Evolutionary conservation across 2,113 vertebrate species (phyloP).

Genomic region (Notarius lentiginosus): DNA sequence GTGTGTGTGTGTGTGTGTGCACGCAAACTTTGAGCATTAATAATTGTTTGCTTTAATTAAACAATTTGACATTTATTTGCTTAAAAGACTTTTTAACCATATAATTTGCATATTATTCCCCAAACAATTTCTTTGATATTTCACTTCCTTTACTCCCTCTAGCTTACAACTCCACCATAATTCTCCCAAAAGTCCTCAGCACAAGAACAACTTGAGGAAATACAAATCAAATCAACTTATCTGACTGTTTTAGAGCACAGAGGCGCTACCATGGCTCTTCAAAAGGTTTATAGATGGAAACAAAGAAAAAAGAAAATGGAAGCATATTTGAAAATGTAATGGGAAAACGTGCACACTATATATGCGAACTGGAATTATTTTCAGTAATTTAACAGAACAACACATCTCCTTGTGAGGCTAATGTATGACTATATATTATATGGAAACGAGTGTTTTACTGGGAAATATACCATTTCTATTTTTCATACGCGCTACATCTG

Average conservation of each 20-base stretch:
- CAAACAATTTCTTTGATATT: slow-evolving; percentile 62
- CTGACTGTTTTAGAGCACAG: not conserved
- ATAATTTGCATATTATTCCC: slow-evolving; percentile 55
- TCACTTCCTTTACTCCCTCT: slow-evolving; percentile 54
- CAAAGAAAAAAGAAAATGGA: slow-evolving; percentile 12
- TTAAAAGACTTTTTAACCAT: slow-evolving; percentile 55
- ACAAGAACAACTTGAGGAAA: slow-evolving; percentile 24
- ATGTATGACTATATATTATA: too few relatives aligned
- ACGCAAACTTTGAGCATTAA: not conserved
- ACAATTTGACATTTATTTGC: slow-evolving; percentile 57
- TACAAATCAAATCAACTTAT: slow-evolving; percentile 20
- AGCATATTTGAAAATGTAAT: slow-evolving; percentile 4
- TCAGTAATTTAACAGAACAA: slow-evolving; percentile 19
- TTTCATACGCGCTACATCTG: too few relatives aligned
- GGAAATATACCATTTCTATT: too few relatives aligned
- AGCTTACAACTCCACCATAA: slow-evolving; percentile 55
- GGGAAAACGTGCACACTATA: not conserved
- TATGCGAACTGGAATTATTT: slow-evolving; percentile 11
- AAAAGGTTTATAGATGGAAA: slow-evolving; percentile 24
- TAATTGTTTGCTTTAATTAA: slow-evolving; percentile 61
- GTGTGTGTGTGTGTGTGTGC: not conserved
- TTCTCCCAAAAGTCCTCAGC: slow-evolving; percentile 37
- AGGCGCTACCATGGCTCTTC: not conserved
- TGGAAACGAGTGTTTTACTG: too few relatives aligned
- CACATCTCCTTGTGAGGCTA: not conserved